phyloP scores from a whole-genome alignment of 2,113 vertebrate genomes.

The Podilymbus podiceps region DNA sequence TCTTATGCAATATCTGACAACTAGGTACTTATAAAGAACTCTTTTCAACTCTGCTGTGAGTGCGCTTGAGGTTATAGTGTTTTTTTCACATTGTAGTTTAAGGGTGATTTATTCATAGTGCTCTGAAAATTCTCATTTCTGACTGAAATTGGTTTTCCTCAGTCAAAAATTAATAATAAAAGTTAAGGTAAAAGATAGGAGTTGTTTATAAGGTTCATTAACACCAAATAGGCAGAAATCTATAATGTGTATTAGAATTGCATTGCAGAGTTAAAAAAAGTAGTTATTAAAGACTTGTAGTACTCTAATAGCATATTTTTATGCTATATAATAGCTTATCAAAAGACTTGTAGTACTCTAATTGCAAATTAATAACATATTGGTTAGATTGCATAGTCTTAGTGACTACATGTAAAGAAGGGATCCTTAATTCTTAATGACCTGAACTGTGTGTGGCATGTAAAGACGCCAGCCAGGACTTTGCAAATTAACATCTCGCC shows the following conservation, averaged over 20 bases:
- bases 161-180: background rate
- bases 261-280: background rate
- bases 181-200: background rate
- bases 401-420: rapidly evolving
- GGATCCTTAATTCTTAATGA: background rate
- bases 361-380: background rate
- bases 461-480: background rate
- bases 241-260: background rate
- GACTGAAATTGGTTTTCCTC: background rate
- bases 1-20: background rate
- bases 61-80: background rate
- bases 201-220: background rate
- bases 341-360: background rate
- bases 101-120: background rate
- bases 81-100: background rate
- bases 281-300: background rate
- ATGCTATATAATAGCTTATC: too few species aligned
- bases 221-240: background rate
- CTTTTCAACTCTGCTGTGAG: background rate
- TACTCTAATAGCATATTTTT: background rate
- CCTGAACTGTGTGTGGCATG: background rate
- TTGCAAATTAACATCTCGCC: background rate
- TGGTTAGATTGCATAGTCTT: background rate
- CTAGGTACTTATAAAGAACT: background rate
- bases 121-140: background rate